phyloP scores from a whole-genome alignment of 2,797 vertebrate species.

The Chloroceryle amazona region DNA sequence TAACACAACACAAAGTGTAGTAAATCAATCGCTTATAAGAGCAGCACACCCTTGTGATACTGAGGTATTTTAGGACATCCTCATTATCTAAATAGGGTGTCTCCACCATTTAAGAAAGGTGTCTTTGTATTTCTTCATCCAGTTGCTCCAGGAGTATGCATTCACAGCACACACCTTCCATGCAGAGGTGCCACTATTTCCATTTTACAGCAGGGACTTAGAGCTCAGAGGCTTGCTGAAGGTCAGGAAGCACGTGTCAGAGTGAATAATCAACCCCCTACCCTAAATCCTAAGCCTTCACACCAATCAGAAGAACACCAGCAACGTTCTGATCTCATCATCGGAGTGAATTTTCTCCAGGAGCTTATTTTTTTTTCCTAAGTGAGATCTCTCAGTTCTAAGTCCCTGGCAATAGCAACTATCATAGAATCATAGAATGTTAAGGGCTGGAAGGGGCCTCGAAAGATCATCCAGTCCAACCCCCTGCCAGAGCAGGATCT shows the following conservation, averaged over 20 bases:
- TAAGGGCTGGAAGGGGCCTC: too few species aligned
- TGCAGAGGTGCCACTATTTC: background rate
- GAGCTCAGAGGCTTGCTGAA: background rate
- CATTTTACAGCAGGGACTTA: background rate
- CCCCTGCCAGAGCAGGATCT: too few species aligned
- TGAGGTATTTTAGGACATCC: background rate
- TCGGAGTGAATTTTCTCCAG: background rate
- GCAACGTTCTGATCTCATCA: background rate
- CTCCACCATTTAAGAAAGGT: background rate
- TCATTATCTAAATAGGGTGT: background rate
- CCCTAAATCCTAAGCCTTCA: background rate
- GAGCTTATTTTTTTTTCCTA: background rate
- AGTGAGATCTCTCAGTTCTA: background rate
- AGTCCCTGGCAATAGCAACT: background rate
- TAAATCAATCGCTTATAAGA: background rate
- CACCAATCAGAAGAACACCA: background rate
- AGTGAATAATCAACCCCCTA: background rate
- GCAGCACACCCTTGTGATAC: background rate
- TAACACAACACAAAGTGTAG: background rate
- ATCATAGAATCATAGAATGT: background rate
- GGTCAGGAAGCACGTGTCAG: background rate
- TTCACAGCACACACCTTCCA: background rate
- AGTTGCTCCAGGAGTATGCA: background rate
- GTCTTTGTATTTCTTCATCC: background rate
- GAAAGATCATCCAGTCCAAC: too few species aligned